Percentiles rank a stretch among this genome's conserved stretches.
Conservation (phyloP, 2,888 invertebrate species). For the Drosophila fungiperda region DNA sequence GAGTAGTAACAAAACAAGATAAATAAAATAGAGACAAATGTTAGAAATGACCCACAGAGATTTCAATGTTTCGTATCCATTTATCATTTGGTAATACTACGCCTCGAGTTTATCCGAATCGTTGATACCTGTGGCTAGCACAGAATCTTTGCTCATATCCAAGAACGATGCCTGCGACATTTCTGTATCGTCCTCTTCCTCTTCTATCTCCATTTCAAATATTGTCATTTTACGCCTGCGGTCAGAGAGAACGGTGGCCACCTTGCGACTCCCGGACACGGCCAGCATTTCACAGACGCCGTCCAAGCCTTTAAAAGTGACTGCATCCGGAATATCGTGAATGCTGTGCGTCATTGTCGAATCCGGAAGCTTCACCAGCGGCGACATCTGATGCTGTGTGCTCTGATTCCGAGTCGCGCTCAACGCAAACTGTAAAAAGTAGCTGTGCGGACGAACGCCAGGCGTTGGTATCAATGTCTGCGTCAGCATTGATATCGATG, state of each 20-base stretch:
- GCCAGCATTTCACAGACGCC: conserved; percentile 90
- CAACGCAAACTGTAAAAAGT: conserved; percentile 85
- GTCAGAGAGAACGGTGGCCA: conserved; percentile 93
- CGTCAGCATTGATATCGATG: conserved; percentile 89
- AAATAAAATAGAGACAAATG: conserved; percentile 1
- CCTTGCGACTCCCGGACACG: conserved; percentile 92
- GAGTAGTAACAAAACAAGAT: conserved; percentile 12
- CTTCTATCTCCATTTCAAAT: conserved; percentile 97
- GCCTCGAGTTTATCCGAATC: conserved; percentile 40
- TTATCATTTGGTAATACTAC: conserved; percentile 7
- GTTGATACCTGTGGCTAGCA: conserved; percentile 36
- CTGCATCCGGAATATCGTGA: conserved; percentile 86
- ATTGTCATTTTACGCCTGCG: conserved; percentile 92
- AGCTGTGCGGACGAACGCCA: conserved; percentile 85
- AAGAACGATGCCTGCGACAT: conserved; percentile 84
- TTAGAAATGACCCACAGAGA: not conserved
- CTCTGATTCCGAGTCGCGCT: conserved; percentile 84
- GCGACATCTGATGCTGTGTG: conserved; percentile 79
- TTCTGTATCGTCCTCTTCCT: conserved; percentile 93
- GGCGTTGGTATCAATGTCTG: conserved; percentile 86
- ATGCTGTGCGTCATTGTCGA: conserved; percentile 85
- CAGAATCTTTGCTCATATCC: conserved; percentile 84
- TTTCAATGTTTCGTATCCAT: not conserved
- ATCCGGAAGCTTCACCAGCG: conserved; percentile 74
- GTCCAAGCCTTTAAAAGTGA: conserved; percentile 87